Evolutionary conservation across 2,113 vertebrate species (phyloP).

Genomic region (Raphicerus campestris): DNA sequence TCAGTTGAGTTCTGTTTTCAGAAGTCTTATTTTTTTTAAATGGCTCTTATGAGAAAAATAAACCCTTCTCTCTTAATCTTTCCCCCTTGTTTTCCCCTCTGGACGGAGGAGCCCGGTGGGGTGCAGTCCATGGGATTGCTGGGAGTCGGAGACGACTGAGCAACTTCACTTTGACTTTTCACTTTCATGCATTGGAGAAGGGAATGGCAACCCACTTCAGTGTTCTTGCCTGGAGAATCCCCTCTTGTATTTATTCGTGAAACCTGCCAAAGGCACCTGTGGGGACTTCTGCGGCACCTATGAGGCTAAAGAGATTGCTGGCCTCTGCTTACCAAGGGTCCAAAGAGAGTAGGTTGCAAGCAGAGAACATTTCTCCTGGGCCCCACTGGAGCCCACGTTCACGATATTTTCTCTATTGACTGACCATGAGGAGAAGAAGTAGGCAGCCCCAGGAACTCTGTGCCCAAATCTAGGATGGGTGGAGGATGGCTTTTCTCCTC

Average conservation of each 20-base stretch:
- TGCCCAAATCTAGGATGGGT: not conserved
- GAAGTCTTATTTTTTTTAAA: not conserved
- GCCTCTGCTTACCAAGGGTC: not conserved
- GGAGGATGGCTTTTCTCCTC: not conserved
- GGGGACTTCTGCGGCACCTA: not conserved
- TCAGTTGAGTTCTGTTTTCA: slow-evolving; percentile 14
- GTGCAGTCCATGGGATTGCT: too few relatives aligned
- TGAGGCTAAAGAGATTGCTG: not conserved
- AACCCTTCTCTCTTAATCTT: not conserved
- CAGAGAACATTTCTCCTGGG: not conserved
- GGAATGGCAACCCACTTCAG: too few relatives aligned
- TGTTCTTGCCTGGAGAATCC: too few relatives aligned
- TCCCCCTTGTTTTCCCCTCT: not conserved
- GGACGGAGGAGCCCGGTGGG: too few relatives aligned
- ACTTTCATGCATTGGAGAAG: too few relatives aligned
- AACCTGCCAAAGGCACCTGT: not conserved
- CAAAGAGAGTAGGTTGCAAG: not conserved
- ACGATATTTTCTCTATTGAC: rapidly evolving
- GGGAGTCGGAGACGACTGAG: too few relatives aligned
- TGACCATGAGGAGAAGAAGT: not conserved
- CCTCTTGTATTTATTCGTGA: not conserved
- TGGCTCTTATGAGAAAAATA: not conserved
- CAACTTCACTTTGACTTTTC: too few relatives aligned
- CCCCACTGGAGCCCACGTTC: not conserved
- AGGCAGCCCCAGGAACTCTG: not conserved